Evolutionary conservation across 1,140 invertebrate genomes (phyloP), one percentile per base, ranked within the genome.

Genomic region (Heliothis subflexa): DNA sequence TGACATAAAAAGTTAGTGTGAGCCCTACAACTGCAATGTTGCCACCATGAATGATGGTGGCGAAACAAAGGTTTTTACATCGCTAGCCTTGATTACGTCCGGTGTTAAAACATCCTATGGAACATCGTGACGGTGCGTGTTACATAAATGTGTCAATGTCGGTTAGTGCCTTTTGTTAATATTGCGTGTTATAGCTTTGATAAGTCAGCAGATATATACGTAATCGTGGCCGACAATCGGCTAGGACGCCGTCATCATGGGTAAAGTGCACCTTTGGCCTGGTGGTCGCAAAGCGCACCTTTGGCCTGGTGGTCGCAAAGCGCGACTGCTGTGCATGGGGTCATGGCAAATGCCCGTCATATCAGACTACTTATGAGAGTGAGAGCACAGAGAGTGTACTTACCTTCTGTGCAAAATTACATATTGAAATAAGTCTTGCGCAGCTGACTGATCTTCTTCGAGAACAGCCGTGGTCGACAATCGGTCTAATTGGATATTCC

Each of bases 61-160:
- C 3, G 50, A 68, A 77, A 66, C 62, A 77, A 77, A 54, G 74
- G 74, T 68, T 77, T 76, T 66, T 77, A 57, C 45, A 18, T n/a
- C 59, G n/a, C 45, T 52, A 55, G 59, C 62, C 75, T 78, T 78
- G 64, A 71, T 78, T 59, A 59, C 52, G 12, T 78, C 76, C 76
- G 64, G 76, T 49, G 52, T 66, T 66, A 68, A 77, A 68, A 55
- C 62, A 77, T 77, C 52, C 61, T 66, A 18, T 54, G 25, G 21
- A 25, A 5, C n/a, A n/a, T 57, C 28, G 74, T 68, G 64, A 68
- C 47, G 64, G 1, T 68, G 64, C 45, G 7, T 14, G 12, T 50
- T 68, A 47, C 25, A 12, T 68, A 68, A 68, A 50, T 68, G 64
- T 68, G 64, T 50, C 64, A 68, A 68, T 68, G 64, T 50, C 47